Evolutionary conservation across 2,797 vertebrate species (phyloP), one percentile per base, ranked within the genome.

Genomic region (Gymnoscopelus microlampas): DNA sequence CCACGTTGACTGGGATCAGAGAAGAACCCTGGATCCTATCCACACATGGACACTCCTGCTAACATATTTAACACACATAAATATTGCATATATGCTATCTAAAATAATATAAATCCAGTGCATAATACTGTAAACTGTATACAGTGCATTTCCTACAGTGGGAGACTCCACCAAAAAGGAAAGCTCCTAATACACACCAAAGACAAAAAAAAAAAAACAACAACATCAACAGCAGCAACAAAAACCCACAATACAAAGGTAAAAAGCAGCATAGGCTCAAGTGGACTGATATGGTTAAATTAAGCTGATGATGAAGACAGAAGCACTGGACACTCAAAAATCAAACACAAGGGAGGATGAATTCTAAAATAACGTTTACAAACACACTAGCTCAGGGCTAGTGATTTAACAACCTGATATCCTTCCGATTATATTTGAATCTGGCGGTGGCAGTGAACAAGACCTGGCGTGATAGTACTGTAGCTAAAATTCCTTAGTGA

Each of bases 31-130:
- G 94, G 60, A 99, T 92, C 19, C 84, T 89, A 70, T 96, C 94
- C 81, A 99, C 95, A 58, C 97, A 98, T 0, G 97, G 98, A 84
- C 98, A 99, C 61, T 91, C 94, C 92, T 95, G 87, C 44, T 70
- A 66, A 81, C 47, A 87, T 4, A 81, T 5, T 9, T 3, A 70
- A 14, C 0, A 56, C 51, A 7, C n/a, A 61, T 73, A 60, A n/a
- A 51, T 32, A 68, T 39, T 44, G 39, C 39, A 44, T 44, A 44
- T 44, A 44, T 44, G 7, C 39, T 7, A 44, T 10, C 39, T 44
- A 44, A 9, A 8, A 44, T 44, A 10, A 44, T 44, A 44, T 29
- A 29, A 2, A 29, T 8, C 10, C 39, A 44, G 39, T 8, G 39
- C 9, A 44, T 44, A 44, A 44, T 10, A 9, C 6, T 44, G 39